A percentile compares a stretch with the other conserved stretches of the same genome.
Conservation (phyloP, 2,888 invertebrate species). For the Drosophila mercatorum region DNA sequence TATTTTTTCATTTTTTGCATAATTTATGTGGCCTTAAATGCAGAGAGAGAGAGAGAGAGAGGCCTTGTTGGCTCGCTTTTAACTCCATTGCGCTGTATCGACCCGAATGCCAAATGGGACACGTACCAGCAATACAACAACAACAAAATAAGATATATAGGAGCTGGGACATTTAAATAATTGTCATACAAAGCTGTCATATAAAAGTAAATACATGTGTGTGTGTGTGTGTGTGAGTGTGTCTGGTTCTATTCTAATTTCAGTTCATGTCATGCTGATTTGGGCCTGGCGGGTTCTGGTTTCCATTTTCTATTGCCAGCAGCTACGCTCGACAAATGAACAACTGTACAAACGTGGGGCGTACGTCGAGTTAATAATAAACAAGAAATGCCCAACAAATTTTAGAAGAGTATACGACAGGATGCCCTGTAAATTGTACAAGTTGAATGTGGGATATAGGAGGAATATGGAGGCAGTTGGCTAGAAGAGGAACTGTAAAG, state of each 20-base stretch:
- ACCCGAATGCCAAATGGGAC: conserved; percentile 15
- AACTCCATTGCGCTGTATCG: conserved; percentile 36
- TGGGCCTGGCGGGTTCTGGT: conserved; percentile 17
- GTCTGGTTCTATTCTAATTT: conserved; percentile 47
- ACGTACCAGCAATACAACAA: conserved; percentile 2
- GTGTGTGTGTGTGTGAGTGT: background rate
- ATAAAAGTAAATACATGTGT: conserved; percentile 1
- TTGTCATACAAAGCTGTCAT: conserved; percentile 49
- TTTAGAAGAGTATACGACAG: background rate
- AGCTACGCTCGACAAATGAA: conserved; percentile 42
- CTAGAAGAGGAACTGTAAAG: no score
- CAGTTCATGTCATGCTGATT: conserved; percentile 48
- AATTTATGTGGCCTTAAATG: conserved; percentile 53
- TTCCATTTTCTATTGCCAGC: conserved; percentile 15
- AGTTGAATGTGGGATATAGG: background rate
- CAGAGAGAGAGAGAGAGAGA: conserved; percentile 10
- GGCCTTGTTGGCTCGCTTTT: conserved; percentile 12
- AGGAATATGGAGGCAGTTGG: no score
- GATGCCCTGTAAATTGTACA: background rate
- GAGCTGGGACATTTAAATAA: conserved; percentile 49
- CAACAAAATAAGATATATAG: conserved; percentile 2
- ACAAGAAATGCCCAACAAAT: conserved; percentile 13
- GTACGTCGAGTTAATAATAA: conserved; percentile 68
- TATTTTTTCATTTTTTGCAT: conserved; percentile 19
- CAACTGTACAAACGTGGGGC: conserved; percentile 60